A percentile compares a stretch with the other conserved stretches of the same genome.
Conservation (phyloP, 2,797 vertebrate species). For the Pantherophis alleghaniensis region DNA sequence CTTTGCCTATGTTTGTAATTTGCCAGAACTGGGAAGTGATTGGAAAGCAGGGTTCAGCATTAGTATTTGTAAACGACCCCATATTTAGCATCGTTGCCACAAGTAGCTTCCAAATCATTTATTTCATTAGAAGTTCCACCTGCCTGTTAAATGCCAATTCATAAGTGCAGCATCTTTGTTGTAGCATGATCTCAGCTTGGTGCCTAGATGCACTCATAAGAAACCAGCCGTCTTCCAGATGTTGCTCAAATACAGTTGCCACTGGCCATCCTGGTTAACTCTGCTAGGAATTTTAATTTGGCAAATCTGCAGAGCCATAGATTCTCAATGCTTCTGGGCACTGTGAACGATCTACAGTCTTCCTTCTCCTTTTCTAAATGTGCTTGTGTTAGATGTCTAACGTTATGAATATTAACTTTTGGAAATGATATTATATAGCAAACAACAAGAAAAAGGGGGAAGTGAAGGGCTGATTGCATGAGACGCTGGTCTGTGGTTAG, state of each 20-base stretch:
- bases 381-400: not conserved
- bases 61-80: not conserved
- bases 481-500: not conserved
- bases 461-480: not conserved
- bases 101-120: not conserved
- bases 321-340: not conserved
- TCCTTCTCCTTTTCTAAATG: not conserved
- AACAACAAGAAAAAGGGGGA: not conserved
- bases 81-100: not conserved
- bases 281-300: not conserved
- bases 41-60: not conserved
- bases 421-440: not conserved
- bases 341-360: too few relatives aligned
- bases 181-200: not conserved
- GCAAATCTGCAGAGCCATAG: not conserved
- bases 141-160: not conserved
- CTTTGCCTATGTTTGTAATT: not conserved
- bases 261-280: not conserved
- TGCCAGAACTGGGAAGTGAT: not conserved
- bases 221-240: not conserved
- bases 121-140: not conserved
- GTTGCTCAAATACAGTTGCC: not conserved
- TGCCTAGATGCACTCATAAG: not conserved
- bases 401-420: not conserved
- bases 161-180: not conserved